Evolutionary conservation across 2,797 vertebrate genomes (phyloP).

Genomic region (Sciaenops ocellatus): DNA sequence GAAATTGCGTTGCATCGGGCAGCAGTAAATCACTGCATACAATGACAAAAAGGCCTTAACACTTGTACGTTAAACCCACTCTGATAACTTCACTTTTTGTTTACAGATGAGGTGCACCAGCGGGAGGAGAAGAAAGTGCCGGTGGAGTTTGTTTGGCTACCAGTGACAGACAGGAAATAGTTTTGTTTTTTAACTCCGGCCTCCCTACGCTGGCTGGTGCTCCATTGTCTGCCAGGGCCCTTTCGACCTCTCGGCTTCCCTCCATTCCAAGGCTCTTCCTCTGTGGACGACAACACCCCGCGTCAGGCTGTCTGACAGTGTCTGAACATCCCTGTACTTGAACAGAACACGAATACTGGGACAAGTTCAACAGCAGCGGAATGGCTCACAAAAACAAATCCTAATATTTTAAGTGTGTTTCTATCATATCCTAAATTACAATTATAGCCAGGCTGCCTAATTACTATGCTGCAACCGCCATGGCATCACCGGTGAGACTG

Average conservation of each 20-base stretch:
- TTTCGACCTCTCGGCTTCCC: slow-evolving; percentile 81
- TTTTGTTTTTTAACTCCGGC: slow-evolving; percentile 67
- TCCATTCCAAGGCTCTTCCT: slow-evolving; percentile 85
- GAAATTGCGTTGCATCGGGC: slow-evolving; percentile 55
- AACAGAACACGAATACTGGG: slow-evolving; percentile 25
- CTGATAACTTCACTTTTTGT: slow-evolving; percentile 37
- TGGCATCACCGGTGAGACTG: slow-evolving; percentile 8
- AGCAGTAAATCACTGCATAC: slow-evolving; percentile 60
- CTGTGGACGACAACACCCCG: slow-evolving; percentile 80
- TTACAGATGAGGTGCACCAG: slow-evolving; percentile 40
- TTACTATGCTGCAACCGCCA: slow-evolving; percentile 2
- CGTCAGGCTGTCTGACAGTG: slow-evolving; percentile 80
- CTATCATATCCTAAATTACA: not conserved
- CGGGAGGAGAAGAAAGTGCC: slow-evolving; percentile 65
- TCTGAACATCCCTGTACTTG: slow-evolving; percentile 60
- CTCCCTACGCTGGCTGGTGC: slow-evolving; percentile 56
- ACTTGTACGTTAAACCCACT: not conserved
- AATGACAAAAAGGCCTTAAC: slow-evolving; percentile 41
- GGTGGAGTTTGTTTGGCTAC: slow-evolving; percentile 38
- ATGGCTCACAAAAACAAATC: not conserved
- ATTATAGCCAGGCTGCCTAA: slow-evolving; percentile 26
- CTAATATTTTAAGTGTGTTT: not conserved
- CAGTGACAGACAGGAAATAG: slow-evolving; percentile 68
- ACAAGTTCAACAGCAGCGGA: slow-evolving; percentile 7
- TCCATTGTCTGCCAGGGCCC: slow-evolving; percentile 81